Percentiles rank a stretch among this genome's conserved stretches.
These are phyloP conservation scores for Caenorhabditis becei DNA, from an alignment of 2,888 invertebrate species.

Conservation along the genomic window DNA sequence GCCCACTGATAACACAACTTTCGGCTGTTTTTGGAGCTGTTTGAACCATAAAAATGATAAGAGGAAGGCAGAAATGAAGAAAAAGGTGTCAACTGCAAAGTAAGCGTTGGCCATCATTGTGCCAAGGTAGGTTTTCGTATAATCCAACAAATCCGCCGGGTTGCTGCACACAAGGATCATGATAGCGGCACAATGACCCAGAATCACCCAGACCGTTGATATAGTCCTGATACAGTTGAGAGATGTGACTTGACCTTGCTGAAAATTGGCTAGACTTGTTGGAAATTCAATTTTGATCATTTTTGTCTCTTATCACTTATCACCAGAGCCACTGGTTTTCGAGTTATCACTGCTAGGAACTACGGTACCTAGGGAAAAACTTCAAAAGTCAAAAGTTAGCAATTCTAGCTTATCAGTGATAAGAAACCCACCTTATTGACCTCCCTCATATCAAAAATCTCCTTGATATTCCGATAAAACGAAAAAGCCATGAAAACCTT, in stretches of 20 bases:
- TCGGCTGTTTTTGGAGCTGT: slow-evolving; percentile 42
- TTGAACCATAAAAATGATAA: slow-evolving; percentile 65
- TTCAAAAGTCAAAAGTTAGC: too few relatives aligned
- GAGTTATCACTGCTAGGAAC: too few relatives aligned
- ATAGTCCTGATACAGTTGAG: slow-evolving; percentile 60
- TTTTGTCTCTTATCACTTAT: neutral
- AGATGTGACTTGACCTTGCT: slow-evolving; percentile 58
- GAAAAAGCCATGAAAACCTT: slow-evolving; percentile 67
- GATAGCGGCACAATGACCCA: slow-evolving; percentile 57
- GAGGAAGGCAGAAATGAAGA: slow-evolving; percentile 64
- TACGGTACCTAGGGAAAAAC: too few relatives aligned
- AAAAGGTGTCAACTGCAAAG: slow-evolving; percentile 67
- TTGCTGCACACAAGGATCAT: slow-evolving; percentile 60
- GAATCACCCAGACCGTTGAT: slow-evolving; percentile 66
- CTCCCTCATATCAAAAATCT: slow-evolving; percentile 56
- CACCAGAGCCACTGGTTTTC: too few relatives aligned
- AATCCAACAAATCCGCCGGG: slow-evolving; percentile 60
- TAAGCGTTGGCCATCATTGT: slow-evolving; percentile 63
- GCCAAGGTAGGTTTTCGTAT: slow-evolving; percentile 49
- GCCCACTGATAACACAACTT: slow-evolving; percentile 39
- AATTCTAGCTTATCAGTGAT: too few relatives aligned
- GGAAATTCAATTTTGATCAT: neutral
- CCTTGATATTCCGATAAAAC: slow-evolving; percentile 66
- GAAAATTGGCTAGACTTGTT: too few relatives aligned
- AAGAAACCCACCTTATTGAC: slow-evolving; percentile 21